Evolutionary conservation across 2,113 vertebrate genomes (phyloP).

Genomic region (Silurus meridionalis): DNA sequence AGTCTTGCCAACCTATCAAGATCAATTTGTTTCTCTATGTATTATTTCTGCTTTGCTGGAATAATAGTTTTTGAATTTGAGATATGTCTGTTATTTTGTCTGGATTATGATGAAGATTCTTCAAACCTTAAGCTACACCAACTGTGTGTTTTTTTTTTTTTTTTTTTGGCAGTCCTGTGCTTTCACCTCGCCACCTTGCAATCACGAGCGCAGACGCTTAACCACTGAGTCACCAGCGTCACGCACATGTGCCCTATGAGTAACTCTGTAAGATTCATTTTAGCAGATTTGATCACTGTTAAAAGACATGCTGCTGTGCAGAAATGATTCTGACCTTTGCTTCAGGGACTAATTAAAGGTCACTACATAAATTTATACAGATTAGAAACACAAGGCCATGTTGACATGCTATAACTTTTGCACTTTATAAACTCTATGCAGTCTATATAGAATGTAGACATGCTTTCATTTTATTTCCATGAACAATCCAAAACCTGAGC

Average conservation of each 20-base stretch:
- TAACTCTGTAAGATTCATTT: neutral
- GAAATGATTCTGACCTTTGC: neutral
- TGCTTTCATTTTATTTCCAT: neutral
- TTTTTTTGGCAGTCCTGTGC: neutral
- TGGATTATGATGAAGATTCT: neutral
- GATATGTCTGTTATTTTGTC: neutral
- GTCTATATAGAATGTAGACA: neutral
- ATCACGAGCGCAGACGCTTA: neutral
- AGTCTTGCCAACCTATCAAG: neutral
- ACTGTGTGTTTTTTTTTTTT: too few relatives aligned
- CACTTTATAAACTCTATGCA: neutral
- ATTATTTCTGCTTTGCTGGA: neutral
- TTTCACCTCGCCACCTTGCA: neutral
- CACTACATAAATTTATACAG: neutral
- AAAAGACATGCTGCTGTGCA: slow-evolving; percentile 4
- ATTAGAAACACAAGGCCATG: neutral
- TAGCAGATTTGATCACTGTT: neutral
- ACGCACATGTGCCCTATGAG: neutral
- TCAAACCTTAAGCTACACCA: neutral
- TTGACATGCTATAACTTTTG: neutral
- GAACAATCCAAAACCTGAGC: neutral
- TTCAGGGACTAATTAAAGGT: neutral
- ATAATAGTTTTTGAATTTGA: neutral
- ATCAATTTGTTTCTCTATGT: neutral
- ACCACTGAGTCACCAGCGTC: neutral